Evolutionary conservation across 2,888 invertebrate species (phyloP).

Genomic region (Malachius bipustulatus): DNA sequence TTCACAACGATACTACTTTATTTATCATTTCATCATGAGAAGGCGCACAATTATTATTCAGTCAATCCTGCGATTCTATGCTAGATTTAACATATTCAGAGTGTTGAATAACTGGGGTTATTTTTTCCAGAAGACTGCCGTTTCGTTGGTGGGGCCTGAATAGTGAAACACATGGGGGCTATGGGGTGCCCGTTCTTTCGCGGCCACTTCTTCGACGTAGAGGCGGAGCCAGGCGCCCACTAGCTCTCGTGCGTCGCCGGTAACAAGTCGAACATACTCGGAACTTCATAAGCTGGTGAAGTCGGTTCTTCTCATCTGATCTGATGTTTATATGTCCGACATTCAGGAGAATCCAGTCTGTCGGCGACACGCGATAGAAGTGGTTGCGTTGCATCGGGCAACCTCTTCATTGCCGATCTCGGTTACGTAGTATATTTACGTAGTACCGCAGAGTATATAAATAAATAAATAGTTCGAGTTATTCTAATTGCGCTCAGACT

Average conservation of each 20-base stretch:
- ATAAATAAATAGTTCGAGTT: too few relatives aligned
- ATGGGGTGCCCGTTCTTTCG: conserved; percentile 23
- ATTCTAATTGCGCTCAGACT: too few relatives aligned
- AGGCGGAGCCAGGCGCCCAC: conserved; percentile 20
- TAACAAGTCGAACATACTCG: conserved; percentile 34
- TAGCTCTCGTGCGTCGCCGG: conserved; percentile 18
- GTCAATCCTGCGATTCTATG: conserved; percentile 28
- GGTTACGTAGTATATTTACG: too few relatives aligned
- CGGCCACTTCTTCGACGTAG: conserved; percentile 14
- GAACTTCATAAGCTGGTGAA: conserved; percentile 41
- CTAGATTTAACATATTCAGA: conserved; percentile 33
- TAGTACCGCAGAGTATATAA: too few relatives aligned
- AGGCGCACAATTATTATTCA: too few relatives aligned
- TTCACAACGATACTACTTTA: too few relatives aligned
- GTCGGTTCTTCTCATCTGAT: conserved; percentile 27
- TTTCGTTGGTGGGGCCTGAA: too few relatives aligned
- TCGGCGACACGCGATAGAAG: conserved; percentile 21
- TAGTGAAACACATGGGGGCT: too few relatives aligned
- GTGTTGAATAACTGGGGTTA: conserved; percentile 25
- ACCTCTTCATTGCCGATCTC: too few relatives aligned
- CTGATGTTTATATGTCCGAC: conserved; percentile 23
- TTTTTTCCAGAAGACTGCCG: conserved; percentile 28
- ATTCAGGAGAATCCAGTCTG: conserved; percentile 29
- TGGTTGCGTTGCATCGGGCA: too few relatives aligned
- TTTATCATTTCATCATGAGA: too few relatives aligned